phyloP scores from a whole-genome alignment of 1,140 invertebrate genomes.

The Stenopsyche tienmushanensis region DNA sequence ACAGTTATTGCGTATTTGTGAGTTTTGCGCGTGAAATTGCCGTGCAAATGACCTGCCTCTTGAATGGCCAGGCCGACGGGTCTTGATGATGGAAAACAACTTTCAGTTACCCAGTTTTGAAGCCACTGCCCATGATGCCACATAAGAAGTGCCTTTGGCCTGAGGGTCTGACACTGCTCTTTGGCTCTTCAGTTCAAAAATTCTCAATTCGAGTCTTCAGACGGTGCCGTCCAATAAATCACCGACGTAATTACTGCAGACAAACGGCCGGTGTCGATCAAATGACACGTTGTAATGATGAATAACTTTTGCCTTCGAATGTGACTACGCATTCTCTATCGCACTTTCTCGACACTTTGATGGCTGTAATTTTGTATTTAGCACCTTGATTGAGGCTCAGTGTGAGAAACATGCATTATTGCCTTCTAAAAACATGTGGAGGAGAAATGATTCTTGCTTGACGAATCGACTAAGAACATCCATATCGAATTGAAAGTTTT shows the following conservation, averaged over 20 bases:
- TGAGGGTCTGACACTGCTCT: neutral
- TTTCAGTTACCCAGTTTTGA: conserved; percentile 30
- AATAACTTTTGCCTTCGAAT: neutral
- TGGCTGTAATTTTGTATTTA: no score
- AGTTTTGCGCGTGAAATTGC: conserved; percentile 14
- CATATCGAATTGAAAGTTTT: no score
- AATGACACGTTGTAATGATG: neutral
- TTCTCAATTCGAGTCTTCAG: neutral
- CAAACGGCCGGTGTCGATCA: no score
- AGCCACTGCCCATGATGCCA: neutral
- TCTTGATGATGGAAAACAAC: conserved; percentile 25
- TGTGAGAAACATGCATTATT: no score
- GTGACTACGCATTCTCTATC: neutral
- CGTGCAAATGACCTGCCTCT: conserved; percentile 3
- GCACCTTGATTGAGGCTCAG: no score
- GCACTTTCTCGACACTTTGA: neutral
- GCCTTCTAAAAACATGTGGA: no score
- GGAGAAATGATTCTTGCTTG: no score
- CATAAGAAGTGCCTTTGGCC: neutral
- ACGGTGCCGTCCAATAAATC: neutral
- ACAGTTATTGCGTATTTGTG: conserved; percentile 4
- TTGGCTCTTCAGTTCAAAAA: neutral
- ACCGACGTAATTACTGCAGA: no score
- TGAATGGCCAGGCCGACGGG: neutral
- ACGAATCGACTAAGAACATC: no score